Percentiles rank a stretch among this genome's conserved stretches.
Evolutionary conservation across 2,888 invertebrate species (phyloP).

Genomic region (Chromoteleia sp.): DNA sequence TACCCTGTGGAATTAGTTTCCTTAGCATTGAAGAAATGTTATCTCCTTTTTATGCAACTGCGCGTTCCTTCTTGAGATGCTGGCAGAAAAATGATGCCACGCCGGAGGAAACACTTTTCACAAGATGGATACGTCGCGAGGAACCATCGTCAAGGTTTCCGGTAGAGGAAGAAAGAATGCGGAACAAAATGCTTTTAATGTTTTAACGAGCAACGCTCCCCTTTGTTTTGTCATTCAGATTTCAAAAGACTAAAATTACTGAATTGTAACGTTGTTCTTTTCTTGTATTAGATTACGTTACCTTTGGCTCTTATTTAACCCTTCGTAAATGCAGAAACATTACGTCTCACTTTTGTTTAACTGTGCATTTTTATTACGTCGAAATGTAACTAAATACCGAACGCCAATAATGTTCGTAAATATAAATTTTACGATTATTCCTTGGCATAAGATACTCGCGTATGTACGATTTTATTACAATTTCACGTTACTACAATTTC

Average conservation of each 20-base stretch:
- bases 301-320: constrained; percentile 24
- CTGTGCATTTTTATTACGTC: background rate
- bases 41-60: constrained; percentile 62
- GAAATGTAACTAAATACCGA: background rate
- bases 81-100: constrained; percentile 56
- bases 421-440: no score
- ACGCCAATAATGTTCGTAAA: no score
- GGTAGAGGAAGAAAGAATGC: constrained; percentile 64
- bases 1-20: constrained; percentile 51
- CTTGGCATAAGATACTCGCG: no score
- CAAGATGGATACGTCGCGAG: constrained; percentile 38
- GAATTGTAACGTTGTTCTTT: constrained; percentile 23
- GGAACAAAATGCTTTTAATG: constrained; percentile 78
- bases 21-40: constrained; percentile 52
- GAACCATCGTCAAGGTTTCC: constrained; percentile 68
- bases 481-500: no score
- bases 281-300: constrained; percentile 31
- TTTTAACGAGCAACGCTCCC: constrained; percentile 75
- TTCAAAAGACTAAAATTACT: constrained; percentile 46
- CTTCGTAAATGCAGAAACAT: background rate
- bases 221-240: constrained; percentile 72
- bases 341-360: background rate
- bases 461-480: no score
- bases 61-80: constrained; percentile 43
- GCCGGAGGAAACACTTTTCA: constrained; percentile 41